phyloP scores from a whole-genome alignment of 1,140 invertebrate species.

The Trichoplusia ni region DNA sequence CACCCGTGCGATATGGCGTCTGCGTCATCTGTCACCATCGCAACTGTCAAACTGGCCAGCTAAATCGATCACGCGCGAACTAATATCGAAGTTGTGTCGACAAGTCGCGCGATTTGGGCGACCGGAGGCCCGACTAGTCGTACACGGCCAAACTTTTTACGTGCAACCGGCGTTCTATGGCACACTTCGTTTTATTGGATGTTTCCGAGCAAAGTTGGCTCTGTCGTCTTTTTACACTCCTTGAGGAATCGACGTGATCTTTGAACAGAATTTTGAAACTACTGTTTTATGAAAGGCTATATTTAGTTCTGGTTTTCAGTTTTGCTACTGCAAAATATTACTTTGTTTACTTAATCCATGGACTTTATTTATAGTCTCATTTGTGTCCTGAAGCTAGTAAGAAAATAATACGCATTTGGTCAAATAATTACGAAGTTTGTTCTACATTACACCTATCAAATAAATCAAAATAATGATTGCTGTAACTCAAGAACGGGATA shows the following conservation, averaged over 20 bases:
- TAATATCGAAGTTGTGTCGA: slow-evolving; percentile 74
- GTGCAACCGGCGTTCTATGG: slow-evolving; percentile 41
- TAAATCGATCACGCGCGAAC: slow-evolving; percentile 75
- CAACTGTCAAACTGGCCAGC: slow-evolving; percentile 72
- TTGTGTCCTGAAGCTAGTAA: no score
- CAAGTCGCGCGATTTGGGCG: slow-evolving; percentile 52
- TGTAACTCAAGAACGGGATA: slow-evolving; percentile 27
- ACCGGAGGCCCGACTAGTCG: slow-evolving; percentile 57
- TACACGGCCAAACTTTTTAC: slow-evolving; percentile 47
- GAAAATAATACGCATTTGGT: no score
- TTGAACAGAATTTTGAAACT: slow-evolving; percentile 36
- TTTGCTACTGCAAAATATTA: no score
- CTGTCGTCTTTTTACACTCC: slow-evolving; percentile 47
- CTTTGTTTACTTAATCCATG: no score
- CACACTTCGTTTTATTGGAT: slow-evolving; percentile 67
- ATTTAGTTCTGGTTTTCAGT: not conserved
- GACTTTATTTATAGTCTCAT: no score
- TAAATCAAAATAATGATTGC: slow-evolving; percentile 15
- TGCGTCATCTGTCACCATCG: slow-evolving; percentile 75
- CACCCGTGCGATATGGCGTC: slow-evolving; percentile 65
- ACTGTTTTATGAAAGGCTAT: slow-evolving; percentile 13
- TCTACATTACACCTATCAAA: no score
- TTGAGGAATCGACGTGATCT: slow-evolving; percentile 46
- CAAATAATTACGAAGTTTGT: no score
- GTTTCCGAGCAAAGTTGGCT: slow-evolving; percentile 61